phyloP scores from a whole-genome alignment of 2,797 vertebrate species.

The Coregonus sp. region DNA sequence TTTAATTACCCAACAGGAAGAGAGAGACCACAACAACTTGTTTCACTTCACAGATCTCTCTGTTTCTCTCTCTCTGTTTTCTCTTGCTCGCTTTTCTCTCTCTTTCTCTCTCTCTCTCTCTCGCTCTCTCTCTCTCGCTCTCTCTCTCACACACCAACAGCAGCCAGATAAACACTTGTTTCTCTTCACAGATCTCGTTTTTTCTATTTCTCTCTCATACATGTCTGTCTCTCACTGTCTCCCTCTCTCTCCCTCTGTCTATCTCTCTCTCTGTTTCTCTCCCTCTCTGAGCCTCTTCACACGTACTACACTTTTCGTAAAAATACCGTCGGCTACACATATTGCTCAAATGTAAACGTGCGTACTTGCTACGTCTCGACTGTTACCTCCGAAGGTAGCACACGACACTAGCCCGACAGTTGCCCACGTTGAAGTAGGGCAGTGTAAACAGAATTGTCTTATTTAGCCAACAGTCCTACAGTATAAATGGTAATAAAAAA shows the following conservation, averaged over 20 bases:
- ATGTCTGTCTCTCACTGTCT: conserved; percentile 22
- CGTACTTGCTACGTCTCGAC: no score
- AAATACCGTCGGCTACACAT: no score
- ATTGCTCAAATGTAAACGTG: no score
- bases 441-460: no score
- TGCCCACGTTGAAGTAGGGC: no score
- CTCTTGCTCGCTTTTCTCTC: not conserved
- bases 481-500: no score
- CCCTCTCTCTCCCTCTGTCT: not conserved
- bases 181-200: conserved; percentile 7
- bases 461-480: no score
- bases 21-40: not conserved
- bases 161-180: not conserved
- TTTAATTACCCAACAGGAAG: conserved; percentile 14
- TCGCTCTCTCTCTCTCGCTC: not conserved
- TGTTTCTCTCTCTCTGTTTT: not conserved
- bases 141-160: not conserved
- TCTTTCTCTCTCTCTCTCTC: not conserved
- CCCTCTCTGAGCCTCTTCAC: not conserved
- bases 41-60: not conserved
- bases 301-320: not conserved
- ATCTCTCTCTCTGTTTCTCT: not conserved
- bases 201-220: not conserved
- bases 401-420: no score
- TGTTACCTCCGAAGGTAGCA: no score